Percentiles rank a stretch among this genome's conserved stretches.
These are phyloP conservation scores for Maniola jurtina DNA, from an alignment of 1,140 invertebrate genomes.

Conservation along the genomic window DNA sequence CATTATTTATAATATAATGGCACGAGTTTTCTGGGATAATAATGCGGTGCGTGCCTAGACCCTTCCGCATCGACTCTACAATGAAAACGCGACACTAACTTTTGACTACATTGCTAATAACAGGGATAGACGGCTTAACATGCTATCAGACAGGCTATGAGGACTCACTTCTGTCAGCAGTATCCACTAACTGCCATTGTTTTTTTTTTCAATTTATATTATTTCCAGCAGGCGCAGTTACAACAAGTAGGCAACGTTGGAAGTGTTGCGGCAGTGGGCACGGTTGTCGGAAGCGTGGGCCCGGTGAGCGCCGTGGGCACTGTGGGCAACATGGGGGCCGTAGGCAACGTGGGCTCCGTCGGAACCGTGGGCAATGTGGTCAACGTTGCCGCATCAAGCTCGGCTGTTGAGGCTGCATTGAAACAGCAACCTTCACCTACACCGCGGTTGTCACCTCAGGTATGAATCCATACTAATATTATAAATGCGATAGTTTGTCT, in stretches of 20 bases:
- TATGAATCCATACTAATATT: constrained; percentile 16
- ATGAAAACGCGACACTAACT: no score
- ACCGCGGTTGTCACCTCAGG: constrained; percentile 59
- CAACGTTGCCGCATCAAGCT: constrained; percentile 35
- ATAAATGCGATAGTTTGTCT: not conserved
- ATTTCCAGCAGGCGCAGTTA: constrained; percentile 60
- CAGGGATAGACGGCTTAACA: no score
- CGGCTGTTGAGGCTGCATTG: constrained; percentile 43
- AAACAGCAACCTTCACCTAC: constrained; percentile 65
- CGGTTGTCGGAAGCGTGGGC: constrained; percentile 33
- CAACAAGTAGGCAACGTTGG: constrained; percentile 59
- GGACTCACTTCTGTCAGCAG: no score
- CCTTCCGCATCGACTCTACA: no score
- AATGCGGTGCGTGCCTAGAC: no score
- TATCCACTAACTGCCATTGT: not conserved
- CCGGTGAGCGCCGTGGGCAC: constrained; percentile 36
- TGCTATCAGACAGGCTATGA: no score
- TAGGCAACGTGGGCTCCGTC: constrained; percentile 41
- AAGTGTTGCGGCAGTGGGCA: constrained; percentile 38
- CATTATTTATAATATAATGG: no score
- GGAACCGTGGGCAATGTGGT: constrained; percentile 39
- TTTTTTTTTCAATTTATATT: constrained; percentile 9
- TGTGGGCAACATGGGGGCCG: constrained; percentile 38
- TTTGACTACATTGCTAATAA: no score
- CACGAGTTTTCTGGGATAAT: no score